Base-by-base conservation (phyloP, 2,888 invertebrate genomes). In the Camponotus fellah region DNA sequence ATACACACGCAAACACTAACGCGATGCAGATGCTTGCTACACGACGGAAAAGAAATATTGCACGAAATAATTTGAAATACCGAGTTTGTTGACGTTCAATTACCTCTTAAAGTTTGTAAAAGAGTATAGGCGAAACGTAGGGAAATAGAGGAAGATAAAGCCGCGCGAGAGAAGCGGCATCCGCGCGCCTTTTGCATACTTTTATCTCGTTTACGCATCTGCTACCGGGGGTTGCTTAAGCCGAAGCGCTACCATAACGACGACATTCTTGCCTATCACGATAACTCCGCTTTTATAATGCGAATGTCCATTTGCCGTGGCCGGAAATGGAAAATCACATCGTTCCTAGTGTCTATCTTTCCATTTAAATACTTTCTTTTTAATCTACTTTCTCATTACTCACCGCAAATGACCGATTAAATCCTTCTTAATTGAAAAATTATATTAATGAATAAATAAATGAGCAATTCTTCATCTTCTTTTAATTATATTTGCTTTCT, bases 171-270 rank as follows among this genome's bases (percentile, higher is more conserved):
- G 80, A 66, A 65, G 74, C 74, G 82, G 77, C 89, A 81, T 85
- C 85, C 91, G 82, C 87, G 91, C 58, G 46, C 89, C 92, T 92
- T 93, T 93, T 93, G 92, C 92, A 85, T 89, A 90, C 90, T 91
- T 89, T 89, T 93, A 93, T 93, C 93, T 91, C 92, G 92, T 92
- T 92, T 90, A 92, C 91, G 91, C 91, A 93, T 93, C 92, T 92
- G 90, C 89, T 85, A 49, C 72, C 72, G 49, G 82, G 76, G 79
- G 88, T 84, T 86, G 84, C 83, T 84, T 76, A 85, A 86, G 84
- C 82, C 49, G 83, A 84, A 87, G 66, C 85, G 82, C 86, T 87
- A 83, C 79, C 86, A 87, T 91, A 91, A 90, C 89, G 90, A 88
- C 89, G 84, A 85, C 83, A 88, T 91, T 89, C 90, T 88, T 91